Evolutionary conservation across 2,113 vertebrate genomes (phyloP).

Genomic region (Oxygymnocypris stewartii): DNA sequence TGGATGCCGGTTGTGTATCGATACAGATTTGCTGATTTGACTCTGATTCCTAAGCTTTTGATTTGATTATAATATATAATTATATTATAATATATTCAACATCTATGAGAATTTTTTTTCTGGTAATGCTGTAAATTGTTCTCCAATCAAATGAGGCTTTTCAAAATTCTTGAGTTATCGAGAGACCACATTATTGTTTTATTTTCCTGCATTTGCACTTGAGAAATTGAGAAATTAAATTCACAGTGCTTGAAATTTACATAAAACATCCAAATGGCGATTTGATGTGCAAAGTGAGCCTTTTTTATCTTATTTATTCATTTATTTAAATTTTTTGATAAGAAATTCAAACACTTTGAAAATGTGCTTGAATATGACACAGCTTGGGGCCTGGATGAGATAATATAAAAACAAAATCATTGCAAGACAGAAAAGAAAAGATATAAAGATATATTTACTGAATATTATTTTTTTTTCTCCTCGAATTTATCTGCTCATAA

Average conservation of each 20-base stretch:
- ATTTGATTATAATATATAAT: too few relatives aligned
- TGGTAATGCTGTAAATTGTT: neutral
- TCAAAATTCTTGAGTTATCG: neutral
- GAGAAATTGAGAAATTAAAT: neutral
- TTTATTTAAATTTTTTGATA: slow-evolving; percentile 50
- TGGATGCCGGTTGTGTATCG: neutral
- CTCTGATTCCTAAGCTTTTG: too few relatives aligned
- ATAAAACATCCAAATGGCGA: neutral
- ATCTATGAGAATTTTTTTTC: neutral
- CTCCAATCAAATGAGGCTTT: neutral
- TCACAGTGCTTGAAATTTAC: neutral
- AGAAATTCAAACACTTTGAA: slow-evolving; percentile 21
- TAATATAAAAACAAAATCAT: slow-evolving; percentile 52
- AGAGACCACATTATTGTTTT: neutral
- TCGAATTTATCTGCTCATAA: slow-evolving; percentile 41
- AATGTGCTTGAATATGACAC: slow-evolving; percentile 47
- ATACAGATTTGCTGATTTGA: neutral
- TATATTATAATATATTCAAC: too few relatives aligned
- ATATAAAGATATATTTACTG: slow-evolving; percentile 52
- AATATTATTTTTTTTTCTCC: slow-evolving; percentile 47
- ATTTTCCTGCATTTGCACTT: neutral
- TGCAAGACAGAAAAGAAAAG: slow-evolving; percentile 49
- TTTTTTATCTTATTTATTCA: neutral
- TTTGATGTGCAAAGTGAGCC: slow-evolving; percentile 4
- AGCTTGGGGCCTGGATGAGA: slow-evolving; percentile 39